These are phyloP conservation scores for Pilophorus perplexus DNA, from an alignment of 2,888 invertebrate genomes.

Conservation along the genomic window DNA sequence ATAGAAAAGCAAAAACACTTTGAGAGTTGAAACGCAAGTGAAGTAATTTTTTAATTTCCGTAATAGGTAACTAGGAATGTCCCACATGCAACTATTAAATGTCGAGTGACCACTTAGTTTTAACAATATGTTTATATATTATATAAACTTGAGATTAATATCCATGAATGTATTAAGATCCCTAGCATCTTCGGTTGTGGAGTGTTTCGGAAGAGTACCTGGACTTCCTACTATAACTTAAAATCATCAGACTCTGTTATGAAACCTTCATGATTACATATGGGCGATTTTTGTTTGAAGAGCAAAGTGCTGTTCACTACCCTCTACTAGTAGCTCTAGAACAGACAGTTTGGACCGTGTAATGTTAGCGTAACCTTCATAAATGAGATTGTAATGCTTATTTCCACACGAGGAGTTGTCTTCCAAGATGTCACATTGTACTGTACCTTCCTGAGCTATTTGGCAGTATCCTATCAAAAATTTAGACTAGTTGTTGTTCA, in stretches of 20 bases:
- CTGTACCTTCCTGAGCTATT: neutral
- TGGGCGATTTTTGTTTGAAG: neutral
- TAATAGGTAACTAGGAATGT: no score
- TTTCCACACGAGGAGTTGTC: neutral
- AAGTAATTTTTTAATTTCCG: no score
- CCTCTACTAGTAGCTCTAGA: neutral
- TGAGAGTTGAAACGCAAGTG: no score
- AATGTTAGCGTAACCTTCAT: conserved; percentile 12
- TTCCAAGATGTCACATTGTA: neutral
- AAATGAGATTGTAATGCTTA: neutral
- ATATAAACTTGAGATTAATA: conserved; percentile 6
- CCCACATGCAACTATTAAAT: no score
- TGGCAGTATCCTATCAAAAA: neutral
- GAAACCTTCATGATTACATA: neutral
- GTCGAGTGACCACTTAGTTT: no score
- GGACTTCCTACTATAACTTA: neutral
- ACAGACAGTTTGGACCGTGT: neutral
- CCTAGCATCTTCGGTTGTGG: neutral
- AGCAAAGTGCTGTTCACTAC: neutral
- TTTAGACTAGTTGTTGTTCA: neutral
- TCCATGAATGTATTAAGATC: conserved; percentile 16
- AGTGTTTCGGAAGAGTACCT: neutral
- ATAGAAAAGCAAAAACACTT: no score
- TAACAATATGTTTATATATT: no score
- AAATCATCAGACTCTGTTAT: neutral